Percentiles rank a stretch among this genome's conserved stretches.
Evolutionary conservation across 2,888 invertebrate genomes (phyloP).

Genomic region (Junonia oenone): DNA sequence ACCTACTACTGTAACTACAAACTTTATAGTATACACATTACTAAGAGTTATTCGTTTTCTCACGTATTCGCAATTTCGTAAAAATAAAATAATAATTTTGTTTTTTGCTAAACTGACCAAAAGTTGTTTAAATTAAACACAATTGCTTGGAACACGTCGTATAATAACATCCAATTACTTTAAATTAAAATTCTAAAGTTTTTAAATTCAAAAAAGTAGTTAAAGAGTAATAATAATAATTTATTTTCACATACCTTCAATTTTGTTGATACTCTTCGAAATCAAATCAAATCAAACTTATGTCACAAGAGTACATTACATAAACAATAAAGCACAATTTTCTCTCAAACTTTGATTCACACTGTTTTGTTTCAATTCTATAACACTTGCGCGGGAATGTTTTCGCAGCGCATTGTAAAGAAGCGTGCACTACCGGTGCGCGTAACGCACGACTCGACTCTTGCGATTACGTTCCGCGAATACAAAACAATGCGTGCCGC

Average conservation of each 20-base stretch:
- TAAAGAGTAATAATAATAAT: background rate
- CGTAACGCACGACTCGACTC: conserved; percentile 55
- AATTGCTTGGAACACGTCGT: background rate
- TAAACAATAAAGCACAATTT: conserved; percentile 55
- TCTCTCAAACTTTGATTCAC: conserved; percentile 54
- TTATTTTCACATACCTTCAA: conserved; percentile 48
- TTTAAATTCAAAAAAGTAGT: too few species aligned
- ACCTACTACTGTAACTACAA: background rate
- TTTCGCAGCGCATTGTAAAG: conserved; percentile 59
- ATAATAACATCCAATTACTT: too few species aligned
- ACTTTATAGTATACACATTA: background rate
- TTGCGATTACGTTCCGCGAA: conserved; percentile 60
- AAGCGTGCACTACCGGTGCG: conserved; percentile 51
- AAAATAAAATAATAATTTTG: background rate
- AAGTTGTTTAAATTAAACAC: background rate
- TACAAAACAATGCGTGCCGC: conserved; percentile 51
- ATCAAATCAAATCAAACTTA: conserved; percentile 34
- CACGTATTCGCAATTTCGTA: background rate
- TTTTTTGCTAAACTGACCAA: background rate
- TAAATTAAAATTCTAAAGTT: too few species aligned
- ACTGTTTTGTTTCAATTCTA: conserved; percentile 58
- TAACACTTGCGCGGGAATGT: conserved; percentile 58
- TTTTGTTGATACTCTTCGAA: conserved; percentile 39
- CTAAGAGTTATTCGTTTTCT: background rate
- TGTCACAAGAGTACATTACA: conserved; percentile 49